Evolutionary conservation across 2,888 invertebrate genomes (phyloP).

Genomic region (Temnothorax rugatulus): DNA sequence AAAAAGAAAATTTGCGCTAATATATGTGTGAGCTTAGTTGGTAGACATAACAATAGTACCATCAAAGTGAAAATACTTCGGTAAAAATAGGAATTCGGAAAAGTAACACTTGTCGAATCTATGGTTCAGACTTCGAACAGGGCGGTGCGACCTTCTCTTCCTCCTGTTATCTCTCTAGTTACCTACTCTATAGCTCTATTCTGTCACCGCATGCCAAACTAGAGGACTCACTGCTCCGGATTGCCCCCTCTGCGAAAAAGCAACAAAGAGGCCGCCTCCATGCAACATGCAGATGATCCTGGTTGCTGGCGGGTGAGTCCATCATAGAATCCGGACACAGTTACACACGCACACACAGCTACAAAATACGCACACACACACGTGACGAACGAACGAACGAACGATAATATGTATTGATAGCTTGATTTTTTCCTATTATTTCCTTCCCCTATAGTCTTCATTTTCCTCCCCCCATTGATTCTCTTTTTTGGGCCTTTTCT

Average conservation of each 20-base stretch:
- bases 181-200: conserved; percentile 77
- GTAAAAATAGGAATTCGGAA: not conserved
- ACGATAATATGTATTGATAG: conserved; percentile 14
- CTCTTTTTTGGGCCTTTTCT: not conserved
- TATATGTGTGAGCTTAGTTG: not conserved
- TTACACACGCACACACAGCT: not conserved
- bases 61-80: not conserved
- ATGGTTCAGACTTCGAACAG: conserved; percentile 61
- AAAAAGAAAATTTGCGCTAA: not conserved
- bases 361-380: not conserved
- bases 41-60: not conserved
- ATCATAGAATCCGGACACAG: conserved; percentile 78
- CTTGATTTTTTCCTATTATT: conserved; percentile 24
- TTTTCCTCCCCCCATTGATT: conserved; percentile 21
- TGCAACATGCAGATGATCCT: conserved; percentile 87
- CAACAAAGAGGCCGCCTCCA: conserved; percentile 85
- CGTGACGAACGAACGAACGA: not conserved
- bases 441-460: not conserved
- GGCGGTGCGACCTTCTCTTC: conserved; percentile 50
- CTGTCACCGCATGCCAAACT: conserved; percentile 78
- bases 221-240: conserved; percentile 78
- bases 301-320: conserved; percentile 87
- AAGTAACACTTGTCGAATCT: not conserved
- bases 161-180: conserved; percentile 72
- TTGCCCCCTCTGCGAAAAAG: conserved; percentile 77